Conservation (phyloP, 1,140 invertebrate species). For the Trichomalopsis sarcophagae region DNA sequence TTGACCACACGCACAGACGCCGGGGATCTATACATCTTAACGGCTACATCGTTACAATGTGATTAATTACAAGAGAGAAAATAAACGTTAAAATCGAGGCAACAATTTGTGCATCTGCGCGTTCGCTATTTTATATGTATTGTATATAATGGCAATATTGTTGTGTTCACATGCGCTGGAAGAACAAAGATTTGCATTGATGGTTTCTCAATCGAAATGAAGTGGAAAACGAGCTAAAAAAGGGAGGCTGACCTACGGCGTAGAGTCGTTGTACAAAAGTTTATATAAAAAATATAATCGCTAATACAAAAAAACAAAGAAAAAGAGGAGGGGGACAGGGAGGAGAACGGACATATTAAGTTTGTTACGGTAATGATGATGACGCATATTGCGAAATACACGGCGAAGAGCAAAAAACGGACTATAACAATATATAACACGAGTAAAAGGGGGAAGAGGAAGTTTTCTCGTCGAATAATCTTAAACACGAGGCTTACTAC, state of each 20-base stretch:
- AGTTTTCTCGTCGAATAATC: conserved; percentile 14
- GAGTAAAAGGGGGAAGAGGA: not conserved
- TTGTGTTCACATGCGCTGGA: not conserved
- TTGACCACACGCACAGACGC: not conserved
- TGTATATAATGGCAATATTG: conserved; percentile 32
- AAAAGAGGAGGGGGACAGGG: not conserved
- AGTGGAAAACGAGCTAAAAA: conserved; percentile 24
- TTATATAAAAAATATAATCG: conserved; percentile 43
- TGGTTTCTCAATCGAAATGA: not conserved
- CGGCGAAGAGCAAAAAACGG: conserved; percentile 17
- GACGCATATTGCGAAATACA: conserved; percentile 17
- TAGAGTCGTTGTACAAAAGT: conserved; percentile 28
- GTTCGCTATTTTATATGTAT: not conserved
- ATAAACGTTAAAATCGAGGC: not conserved
- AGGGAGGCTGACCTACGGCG: not conserved
- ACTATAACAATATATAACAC: conserved; percentile 13
- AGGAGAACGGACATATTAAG: not conserved
- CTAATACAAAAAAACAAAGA: conserved; percentile 35
- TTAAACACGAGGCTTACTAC: not conserved
- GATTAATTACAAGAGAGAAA: not conserved
- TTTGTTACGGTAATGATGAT: conserved; percentile 19
- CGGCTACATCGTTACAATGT: conserved; percentile 10
- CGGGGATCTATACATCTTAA: not conserved
- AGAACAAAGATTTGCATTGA: not conserved
- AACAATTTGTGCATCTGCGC: conserved; percentile 5